These are phyloP conservation scores for Zaprionus africanus DNA, from an alignment of 1,140 invertebrate genomes.

Conservation along the genomic window DNA sequence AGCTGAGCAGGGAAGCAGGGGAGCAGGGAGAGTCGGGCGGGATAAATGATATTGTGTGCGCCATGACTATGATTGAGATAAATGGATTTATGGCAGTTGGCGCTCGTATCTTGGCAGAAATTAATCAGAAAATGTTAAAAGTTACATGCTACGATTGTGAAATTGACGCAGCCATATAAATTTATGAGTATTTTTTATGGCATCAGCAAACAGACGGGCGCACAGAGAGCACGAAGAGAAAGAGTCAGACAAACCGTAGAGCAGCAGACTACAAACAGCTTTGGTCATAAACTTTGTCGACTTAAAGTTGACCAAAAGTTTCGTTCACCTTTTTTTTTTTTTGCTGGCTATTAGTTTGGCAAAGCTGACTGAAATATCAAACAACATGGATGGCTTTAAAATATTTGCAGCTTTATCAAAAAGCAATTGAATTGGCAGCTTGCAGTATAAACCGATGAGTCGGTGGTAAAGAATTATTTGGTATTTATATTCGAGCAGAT, in stretches of 20 bases:
- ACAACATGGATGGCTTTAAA: conserved; percentile 4
- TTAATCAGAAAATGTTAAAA: conserved; percentile 76
- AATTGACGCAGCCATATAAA: conserved; percentile 76
- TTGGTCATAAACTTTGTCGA: conserved; percentile 28
- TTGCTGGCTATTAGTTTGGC: background rate
- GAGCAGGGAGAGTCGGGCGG: background rate
- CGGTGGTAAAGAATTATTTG: background rate
- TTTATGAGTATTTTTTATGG: conserved; percentile 64
- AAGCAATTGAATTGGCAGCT: background rate
- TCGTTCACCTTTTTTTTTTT: background rate
- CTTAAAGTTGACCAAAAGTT: conserved; percentile 2
- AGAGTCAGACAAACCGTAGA: conserved; percentile 2
- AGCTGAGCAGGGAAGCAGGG: background rate
- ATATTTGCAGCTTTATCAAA: background rate
- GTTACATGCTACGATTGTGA: conserved; percentile 72
- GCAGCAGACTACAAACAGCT: conserved; percentile 9
- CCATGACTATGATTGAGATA: conserved; percentile 74
- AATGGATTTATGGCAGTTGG: conserved; percentile 72
- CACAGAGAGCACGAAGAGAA: background rate
- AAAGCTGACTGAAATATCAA: background rate
- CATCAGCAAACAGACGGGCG: conserved; percentile 18
- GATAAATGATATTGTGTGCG: conserved; percentile 49
- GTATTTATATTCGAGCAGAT: conserved; percentile 1
- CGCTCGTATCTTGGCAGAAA: conserved; percentile 69
- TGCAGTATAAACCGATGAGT: background rate